Percentiles rank a stretch among this genome's conserved stretches.
phyloP scores from a whole-genome alignment of 1,140 invertebrate genomes.

The fruit fly (Drosophila melanogaster) region Release_6_plus_ISO1_MT NT_033777.3:29759501-29760000 shows the following conservation, averaged over 20 bases:
- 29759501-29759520: background rate
- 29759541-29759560: background rate
- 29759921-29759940: slow-evolving; percentile 76
- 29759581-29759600: slow-evolving; percentile 15
- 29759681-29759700: slow-evolving; percentile 13
- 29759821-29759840: slow-evolving; percentile 80
- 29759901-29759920: slow-evolving; percentile 68
- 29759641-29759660: slow-evolving; percentile 13
- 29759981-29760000: slow-evolving; percentile 1
- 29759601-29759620: slow-evolving; percentile 15
- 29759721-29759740: slow-evolving; percentile 11
- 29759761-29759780: slow-evolving; percentile 40
- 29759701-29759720: slow-evolving; percentile 22
- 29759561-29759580: slow-evolving; percentile 33
- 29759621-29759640: slow-evolving; percentile 25
- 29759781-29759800: slow-evolving; percentile 66
- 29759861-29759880: slow-evolving; percentile 57
- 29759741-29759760: slow-evolving; percentile 7
- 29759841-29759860: slow-evolving; percentile 68
- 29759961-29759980: background rate
- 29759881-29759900: slow-evolving; percentile 78
- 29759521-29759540: slow-evolving; percentile 16
- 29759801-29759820: slow-evolving; percentile 70
- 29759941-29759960: slow-evolving; percentile 39
- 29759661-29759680: slow-evolving; percentile 24